Evolutionary conservation across 2,888 invertebrate genomes (phyloP).

Genomic region (Boloria euphrosyne): DNA sequence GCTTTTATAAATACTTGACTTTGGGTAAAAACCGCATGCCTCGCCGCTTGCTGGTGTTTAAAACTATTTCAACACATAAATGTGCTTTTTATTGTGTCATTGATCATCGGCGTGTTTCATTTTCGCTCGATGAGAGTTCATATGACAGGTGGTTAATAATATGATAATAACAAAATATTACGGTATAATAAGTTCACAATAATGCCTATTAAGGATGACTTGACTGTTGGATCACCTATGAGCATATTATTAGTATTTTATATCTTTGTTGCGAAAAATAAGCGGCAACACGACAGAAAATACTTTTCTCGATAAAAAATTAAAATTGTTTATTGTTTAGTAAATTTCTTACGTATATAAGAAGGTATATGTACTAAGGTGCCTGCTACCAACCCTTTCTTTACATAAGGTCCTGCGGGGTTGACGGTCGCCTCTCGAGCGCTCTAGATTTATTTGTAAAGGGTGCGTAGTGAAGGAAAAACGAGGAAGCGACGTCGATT

Average conservation of each 20-base stretch:
- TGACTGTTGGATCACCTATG: too few relatives aligned
- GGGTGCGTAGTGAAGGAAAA: slow-evolving; percentile 39
- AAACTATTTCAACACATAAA: slow-evolving; percentile 22
- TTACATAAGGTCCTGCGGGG: neutral
- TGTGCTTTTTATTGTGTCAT: slow-evolving; percentile 15
- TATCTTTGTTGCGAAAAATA: too few relatives aligned
- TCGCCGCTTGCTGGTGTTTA: slow-evolving; percentile 1
- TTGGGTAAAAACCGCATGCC: slow-evolving; percentile 24
- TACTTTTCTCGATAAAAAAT: too few relatives aligned
- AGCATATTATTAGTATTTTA: too few relatives aligned
- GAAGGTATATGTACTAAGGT: neutral
- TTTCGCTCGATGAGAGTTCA: slow-evolving; percentile 5
- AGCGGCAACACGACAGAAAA: too few relatives aligned
- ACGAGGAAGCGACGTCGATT: slow-evolving; percentile 22
- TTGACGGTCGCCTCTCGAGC: slow-evolving; percentile 12
- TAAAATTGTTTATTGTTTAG: too few relatives aligned
- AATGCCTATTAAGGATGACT: too few relatives aligned
- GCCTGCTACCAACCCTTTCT: neutral
- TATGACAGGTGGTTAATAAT: neutral
- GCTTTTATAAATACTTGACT: slow-evolving; percentile 10
- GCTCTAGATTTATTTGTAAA: slow-evolving; percentile 36
- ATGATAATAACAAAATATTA: neutral
- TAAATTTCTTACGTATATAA: too few relatives aligned
- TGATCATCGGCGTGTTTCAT: slow-evolving; percentile 10
- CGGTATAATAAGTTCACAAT: too few relatives aligned